These are phyloP conservation scores for Drosophila histrio DNA, from an alignment of 2,888 invertebrate species.

Conservation along the genomic window DNA sequence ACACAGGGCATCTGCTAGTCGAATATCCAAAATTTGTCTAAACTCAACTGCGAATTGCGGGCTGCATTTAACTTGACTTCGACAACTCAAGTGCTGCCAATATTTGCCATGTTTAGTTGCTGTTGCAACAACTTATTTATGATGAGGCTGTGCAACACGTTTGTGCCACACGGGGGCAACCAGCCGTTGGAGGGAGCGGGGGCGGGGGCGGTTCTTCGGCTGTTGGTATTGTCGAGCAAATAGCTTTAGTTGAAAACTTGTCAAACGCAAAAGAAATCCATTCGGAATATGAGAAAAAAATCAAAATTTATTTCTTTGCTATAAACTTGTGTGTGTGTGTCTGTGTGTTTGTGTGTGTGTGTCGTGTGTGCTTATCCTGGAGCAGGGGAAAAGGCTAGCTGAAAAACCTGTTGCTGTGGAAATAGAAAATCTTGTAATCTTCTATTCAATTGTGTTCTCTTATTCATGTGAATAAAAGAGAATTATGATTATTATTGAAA, in stretches of 20 bases:
- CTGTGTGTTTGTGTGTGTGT: neutral
- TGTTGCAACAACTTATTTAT: constrained; percentile 66
- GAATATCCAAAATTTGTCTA: neutral
- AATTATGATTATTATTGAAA: neutral
- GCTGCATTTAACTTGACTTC: constrained; percentile 53
- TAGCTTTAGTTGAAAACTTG: constrained; percentile 58
- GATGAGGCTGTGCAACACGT: constrained; percentile 38
- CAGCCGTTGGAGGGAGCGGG: neutral
- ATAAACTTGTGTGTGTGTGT: neutral
- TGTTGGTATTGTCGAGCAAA: constrained; percentile 58
- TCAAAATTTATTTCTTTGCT: constrained; percentile 16
- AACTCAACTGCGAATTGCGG: constrained; percentile 20
- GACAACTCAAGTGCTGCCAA: constrained; percentile 57
- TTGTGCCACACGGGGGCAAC: neutral
- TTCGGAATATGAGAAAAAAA: constrained; percentile 32
- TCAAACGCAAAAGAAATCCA: constrained; percentile 52
- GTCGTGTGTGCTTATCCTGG: neutral
- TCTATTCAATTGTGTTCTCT: neutral
- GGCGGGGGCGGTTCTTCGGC: neutral
- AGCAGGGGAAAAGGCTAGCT: neutral
- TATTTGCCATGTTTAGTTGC: constrained; percentile 66
- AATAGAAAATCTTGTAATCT: neutral
- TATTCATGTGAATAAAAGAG: neutral
- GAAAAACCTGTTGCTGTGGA: constrained; percentile 19
- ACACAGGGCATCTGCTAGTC: constrained; percentile 7